Evolutionary conservation across 2,888 invertebrate genomes (phyloP), one percentile per base, ranked within the genome.

Genomic region (Branchipolynoe longqiensis): DNA sequence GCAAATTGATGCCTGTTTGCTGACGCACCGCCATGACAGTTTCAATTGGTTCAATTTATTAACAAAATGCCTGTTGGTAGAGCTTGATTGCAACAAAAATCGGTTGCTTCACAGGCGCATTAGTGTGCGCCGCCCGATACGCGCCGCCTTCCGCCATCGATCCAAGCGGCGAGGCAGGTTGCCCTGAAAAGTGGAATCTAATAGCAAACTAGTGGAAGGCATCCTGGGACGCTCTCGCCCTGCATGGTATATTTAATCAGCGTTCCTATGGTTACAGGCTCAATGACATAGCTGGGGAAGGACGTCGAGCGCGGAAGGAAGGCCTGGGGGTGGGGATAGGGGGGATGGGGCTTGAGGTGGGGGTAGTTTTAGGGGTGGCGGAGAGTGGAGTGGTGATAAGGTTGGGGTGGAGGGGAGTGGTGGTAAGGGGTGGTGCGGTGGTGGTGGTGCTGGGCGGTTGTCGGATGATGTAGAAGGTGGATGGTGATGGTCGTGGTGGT

Each of bases 1-100:
- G 25, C 25, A 25, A 18, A 18, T 25, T 48, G 28, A 41, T 78
- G 41, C n/a, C 48, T 54, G 78, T 78, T 54, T 78, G 78, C 78
- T 78, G 40, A 41, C 78, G 48, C 48, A 6, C 22, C 48, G 22
- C 48, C 28, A n/a, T 78, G 78, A 78, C 78, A 78, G 78, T 48
- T 78, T 78, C 78, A 78, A 78, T 78, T 78, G 78, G 78, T 48
- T 48, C 78, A 78, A 78, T 78, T 78, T 54, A 78, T 78, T 78
- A 78, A 78, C 78, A 78, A 78, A n/a, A 78, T 41, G 78, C 41
- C 41, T 48, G 48, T 41, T 41, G 54, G 78, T 54, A 48, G 48
- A 54, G 48, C 28, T 78, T 22, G 78, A 78, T 78, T 41, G 78
- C 54, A 25, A 41, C 78, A 78, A 78, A 78, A 78, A 78, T 78